phyloP scores from a whole-genome alignment of 2,797 vertebrate genomes.

The Arnoldichthys spilopterus region DNA sequence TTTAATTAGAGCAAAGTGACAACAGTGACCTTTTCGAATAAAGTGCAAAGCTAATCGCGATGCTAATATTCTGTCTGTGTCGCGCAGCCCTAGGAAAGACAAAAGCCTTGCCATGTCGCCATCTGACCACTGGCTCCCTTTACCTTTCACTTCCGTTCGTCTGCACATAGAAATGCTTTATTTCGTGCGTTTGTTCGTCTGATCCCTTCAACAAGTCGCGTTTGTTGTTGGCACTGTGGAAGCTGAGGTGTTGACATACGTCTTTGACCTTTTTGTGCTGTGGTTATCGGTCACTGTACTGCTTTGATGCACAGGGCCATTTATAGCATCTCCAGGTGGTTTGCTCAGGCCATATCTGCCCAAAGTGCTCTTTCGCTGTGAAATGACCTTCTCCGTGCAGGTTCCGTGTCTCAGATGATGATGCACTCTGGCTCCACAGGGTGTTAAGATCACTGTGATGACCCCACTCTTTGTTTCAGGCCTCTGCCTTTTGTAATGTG shows the following conservation, averaged over 20 bases:
- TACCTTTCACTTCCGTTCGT: no score
- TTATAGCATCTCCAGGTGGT: background rate
- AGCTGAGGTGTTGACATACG: background rate
- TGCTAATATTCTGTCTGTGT: no score
- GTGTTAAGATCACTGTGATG: slow-evolving; percentile 26
- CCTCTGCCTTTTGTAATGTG: slow-evolving; percentile 39
- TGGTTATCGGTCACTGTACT: background rate
- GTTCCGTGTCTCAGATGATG: background rate
- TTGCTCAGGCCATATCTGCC: background rate
- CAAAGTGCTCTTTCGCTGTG: background rate
- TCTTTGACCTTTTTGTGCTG: background rate
- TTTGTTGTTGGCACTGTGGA: background rate
- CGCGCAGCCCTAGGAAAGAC: no score
- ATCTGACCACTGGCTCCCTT: no score
- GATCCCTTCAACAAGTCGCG: background rate
- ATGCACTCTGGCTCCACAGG: background rate
- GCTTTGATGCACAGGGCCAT: background rate
- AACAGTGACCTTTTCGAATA: no score
- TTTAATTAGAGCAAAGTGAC: no score
- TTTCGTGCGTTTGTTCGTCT: no score
- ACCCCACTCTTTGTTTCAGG: slow-evolving; percentile 13
- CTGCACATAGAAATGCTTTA: no score
- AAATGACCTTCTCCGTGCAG: slow-evolving; percentile 3
- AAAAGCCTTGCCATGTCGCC: no score
- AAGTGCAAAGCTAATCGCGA: no score